Base-by-base conservation (phyloP, 2,888 invertebrate genomes). In the Gari tellinella region DNA sequence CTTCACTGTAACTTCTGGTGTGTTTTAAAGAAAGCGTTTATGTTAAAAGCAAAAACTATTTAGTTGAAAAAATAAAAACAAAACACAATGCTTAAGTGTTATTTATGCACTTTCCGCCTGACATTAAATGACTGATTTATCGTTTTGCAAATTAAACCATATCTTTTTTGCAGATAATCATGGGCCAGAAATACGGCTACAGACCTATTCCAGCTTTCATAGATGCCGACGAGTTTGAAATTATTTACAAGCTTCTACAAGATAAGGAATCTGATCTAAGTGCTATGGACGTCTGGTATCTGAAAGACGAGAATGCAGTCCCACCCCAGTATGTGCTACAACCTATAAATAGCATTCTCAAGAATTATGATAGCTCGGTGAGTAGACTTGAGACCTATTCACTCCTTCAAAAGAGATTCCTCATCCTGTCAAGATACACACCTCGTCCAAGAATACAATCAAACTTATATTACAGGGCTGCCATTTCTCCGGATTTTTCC, bases 141-240 rank as follows among this genome's bases (percentile, higher is more conserved):
- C 31, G 31, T 31, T 31, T 31, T n/a, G n/a, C n/a, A n/a, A n/a
- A n/a, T n/a, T n/a, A n/a, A n/a, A 51, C 23, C 23, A 14, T 51
- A 5, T 51, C 10, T 37, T 4, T 26, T 43, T 23, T 45, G 7
- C 65, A 90, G 90, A 80, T 83, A 7, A 74, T 91, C 25, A 72
- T 91, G 14, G 90, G 91, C 15, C 87, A 90, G 74, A 88, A 88
- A 58, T 90, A 91, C 68, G 90, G 90, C 15, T 88, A 82, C 56
- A 78, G 89, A 17, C 87, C 88, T 0, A 76, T 89, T 48, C 90
- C 90, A n/a, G 80, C 86, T 19, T 79, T 72, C 25, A 86, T 90
- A 10, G 62, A 72, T 10, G 77, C 78, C 8, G 72, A 80, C 1
- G 87, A 87, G 67, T 90, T 83, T 66, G 86, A 89, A 40, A 64